Evolutionary conservation across 2,888 invertebrate species (phyloP).

Genomic region (Frankliniella intonsa): DNA sequence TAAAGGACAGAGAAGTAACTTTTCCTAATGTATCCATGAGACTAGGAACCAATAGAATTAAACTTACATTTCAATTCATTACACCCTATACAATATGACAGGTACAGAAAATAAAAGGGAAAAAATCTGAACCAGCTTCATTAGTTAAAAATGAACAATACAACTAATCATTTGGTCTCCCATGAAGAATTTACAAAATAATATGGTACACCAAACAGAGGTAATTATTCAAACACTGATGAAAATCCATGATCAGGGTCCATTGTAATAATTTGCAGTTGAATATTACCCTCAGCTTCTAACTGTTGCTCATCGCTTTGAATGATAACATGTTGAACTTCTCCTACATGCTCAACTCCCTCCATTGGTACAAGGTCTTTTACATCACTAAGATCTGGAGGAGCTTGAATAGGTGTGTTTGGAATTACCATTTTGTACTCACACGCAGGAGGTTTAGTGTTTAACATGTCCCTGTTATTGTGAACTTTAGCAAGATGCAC

Average conservation of each 20-base stretch:
- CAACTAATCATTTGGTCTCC: too few relatives aligned
- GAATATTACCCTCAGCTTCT: conserved; percentile 7
- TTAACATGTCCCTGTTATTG: conserved; percentile 34
- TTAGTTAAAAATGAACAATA: too few relatives aligned
- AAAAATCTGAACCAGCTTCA: too few relatives aligned
- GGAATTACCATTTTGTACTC: conserved; percentile 38
- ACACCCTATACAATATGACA: too few relatives aligned
- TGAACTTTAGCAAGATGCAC: conserved; percentile 37
- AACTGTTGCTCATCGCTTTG: background rate
- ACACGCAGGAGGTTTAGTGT: conserved; percentile 33
- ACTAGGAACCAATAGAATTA: too few relatives aligned
- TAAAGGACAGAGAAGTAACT: too few relatives aligned
- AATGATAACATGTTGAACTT: background rate
- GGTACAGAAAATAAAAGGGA: too few relatives aligned
- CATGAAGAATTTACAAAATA: background rate
- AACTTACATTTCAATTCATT: too few relatives aligned
- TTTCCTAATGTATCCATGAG: too few relatives aligned
- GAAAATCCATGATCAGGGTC: conserved; percentile 2
- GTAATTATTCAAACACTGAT: conserved; percentile 6
- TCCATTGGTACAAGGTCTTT: conserved; percentile 4
- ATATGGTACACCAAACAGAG: background rate
- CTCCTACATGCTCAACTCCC: background rate
- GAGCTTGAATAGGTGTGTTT: conserved; percentile 30
- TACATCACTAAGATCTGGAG: background rate
- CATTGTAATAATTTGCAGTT: conserved; percentile 10